A percentile compares a stretch with the other conserved stretches of the same genome.
Conservation (phyloP, 92 coral and sea anemone genomes). For the Zoanthus gigantus region DNA sequence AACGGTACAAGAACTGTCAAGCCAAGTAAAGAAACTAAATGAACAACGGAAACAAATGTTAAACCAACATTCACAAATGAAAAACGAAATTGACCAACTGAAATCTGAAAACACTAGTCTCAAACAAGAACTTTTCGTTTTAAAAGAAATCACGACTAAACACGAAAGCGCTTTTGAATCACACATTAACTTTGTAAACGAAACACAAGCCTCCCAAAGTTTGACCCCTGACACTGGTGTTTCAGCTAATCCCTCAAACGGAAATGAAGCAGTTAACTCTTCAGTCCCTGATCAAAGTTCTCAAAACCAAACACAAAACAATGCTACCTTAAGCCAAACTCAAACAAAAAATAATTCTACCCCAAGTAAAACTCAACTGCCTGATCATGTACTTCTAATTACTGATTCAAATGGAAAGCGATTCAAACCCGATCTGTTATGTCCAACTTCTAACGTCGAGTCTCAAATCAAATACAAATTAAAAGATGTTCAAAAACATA, state of each 20-base stretch:
- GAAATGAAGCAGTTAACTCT: too few species aligned
- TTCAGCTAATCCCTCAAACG: too few species aligned
- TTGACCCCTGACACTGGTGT: too few species aligned
- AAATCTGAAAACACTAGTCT: neutral
- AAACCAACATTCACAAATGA: neutral
- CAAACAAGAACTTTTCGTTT: neutral
- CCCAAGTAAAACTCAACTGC: neutral
- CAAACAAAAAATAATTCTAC: slow-evolving; percentile 10
- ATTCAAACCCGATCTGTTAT: slow-evolving; percentile 36
- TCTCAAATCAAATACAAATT: slow-evolving; percentile 31
- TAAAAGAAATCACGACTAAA: neutral
- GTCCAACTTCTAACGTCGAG: slow-evolving; percentile 34
- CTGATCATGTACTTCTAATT: slow-evolving; percentile 24
- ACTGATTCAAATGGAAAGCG: slow-evolving; percentile 58
- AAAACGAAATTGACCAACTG: neutral
- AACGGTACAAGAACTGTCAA: neutral
- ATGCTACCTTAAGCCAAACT: neutral
- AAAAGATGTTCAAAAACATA: slow-evolving; percentile 10
- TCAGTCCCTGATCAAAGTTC: too few species aligned
- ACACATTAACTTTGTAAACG: too few species aligned
- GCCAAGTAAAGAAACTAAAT: neutral
- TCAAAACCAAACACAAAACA: neutral
- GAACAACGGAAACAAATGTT: neutral
- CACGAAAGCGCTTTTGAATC: too few species aligned
- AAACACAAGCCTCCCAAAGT: too few species aligned